Percentiles rank a stretch among this genome's conserved stretches.
Evolutionary conservation across 2,113 vertebrate species (phyloP).

Genomic region (Glaucidium brasilianum): DNA sequence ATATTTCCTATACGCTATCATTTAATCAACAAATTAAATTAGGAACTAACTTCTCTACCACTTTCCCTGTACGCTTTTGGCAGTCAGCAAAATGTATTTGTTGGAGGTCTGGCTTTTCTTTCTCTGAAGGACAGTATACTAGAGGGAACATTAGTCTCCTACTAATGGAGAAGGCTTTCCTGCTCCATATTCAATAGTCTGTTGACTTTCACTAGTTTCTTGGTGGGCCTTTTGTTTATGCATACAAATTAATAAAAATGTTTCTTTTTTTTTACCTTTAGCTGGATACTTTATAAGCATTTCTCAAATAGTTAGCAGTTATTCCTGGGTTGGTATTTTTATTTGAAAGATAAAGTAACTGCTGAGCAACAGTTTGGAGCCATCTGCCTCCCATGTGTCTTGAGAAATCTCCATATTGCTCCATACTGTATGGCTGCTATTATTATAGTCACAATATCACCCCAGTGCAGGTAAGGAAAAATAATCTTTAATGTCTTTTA

Average conservation of each 20-base stretch:
- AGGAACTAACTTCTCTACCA: not conserved
- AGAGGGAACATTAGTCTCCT: not conserved
- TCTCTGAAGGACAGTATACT: not conserved
- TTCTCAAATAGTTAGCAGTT: not conserved
- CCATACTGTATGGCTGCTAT: not conserved
- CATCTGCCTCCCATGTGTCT: not conserved
- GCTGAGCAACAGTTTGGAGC: not conserved
- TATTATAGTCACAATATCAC: not conserved
- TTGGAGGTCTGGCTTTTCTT: not conserved
- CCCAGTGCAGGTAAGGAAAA: not conserved
- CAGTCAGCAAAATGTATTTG: not conserved
- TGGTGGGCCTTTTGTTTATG: not conserved
- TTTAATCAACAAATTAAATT: not conserved
- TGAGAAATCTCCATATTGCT: not conserved
- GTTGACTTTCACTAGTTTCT: not conserved
- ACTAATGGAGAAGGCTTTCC: not conserved
- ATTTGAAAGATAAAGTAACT: not conserved
- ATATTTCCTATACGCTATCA: not conserved
- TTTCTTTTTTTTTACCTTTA: not conserved
- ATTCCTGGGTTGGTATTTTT: accelerated
- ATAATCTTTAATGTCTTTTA: not conserved
- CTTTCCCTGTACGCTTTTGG: not conserved
- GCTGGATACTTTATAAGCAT: not conserved
- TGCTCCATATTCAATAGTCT: not conserved
- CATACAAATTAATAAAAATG: not conserved